Conservation (phyloP, 2,797 vertebrate species). For the Rhynchonycteris naso region DNA sequence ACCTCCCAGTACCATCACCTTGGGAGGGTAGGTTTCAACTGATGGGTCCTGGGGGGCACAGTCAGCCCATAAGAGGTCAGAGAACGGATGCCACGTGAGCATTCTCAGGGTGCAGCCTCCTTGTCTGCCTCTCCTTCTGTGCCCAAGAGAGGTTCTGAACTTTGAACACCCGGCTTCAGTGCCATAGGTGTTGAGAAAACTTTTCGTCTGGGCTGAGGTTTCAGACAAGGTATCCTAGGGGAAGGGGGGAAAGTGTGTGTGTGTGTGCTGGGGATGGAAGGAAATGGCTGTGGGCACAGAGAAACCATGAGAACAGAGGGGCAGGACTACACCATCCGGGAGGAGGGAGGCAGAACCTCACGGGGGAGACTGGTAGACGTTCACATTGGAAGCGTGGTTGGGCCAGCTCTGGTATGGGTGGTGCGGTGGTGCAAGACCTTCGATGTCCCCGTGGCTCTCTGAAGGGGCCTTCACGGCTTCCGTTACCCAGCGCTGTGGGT, state of each 20-base stretch:
- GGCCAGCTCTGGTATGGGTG: neutral
- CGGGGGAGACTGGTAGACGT: fast-evolving
- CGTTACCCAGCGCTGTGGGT: fast-evolving
- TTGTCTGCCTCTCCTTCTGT: too few species aligned
- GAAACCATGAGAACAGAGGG: neutral
- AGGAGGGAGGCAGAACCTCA: too few species aligned
- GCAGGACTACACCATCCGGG: too few species aligned
- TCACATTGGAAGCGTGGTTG: fast-evolving
- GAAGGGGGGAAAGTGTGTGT: too few species aligned
- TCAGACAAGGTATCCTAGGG: neutral
- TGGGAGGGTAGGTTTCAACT: neutral
- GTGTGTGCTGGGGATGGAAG: too few species aligned
- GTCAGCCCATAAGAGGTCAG: neutral
- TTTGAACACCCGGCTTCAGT: too few species aligned
- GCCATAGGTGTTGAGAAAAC: fast-evolving
- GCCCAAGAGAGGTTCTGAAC: too few species aligned
- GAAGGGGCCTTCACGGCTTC: too few species aligned
- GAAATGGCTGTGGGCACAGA: neutral
- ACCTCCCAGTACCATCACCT: neutral
- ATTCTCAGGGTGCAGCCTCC: neutral
- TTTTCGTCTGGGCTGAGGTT: neutral
- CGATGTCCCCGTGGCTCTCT: fast-evolving
- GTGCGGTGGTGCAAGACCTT: neutral
- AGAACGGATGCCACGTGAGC: fast-evolving
- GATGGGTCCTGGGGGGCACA: neutral